phyloP scores from a whole-genome alignment of 2,113 vertebrate species.

The Chaetura pelagica region DNA sequence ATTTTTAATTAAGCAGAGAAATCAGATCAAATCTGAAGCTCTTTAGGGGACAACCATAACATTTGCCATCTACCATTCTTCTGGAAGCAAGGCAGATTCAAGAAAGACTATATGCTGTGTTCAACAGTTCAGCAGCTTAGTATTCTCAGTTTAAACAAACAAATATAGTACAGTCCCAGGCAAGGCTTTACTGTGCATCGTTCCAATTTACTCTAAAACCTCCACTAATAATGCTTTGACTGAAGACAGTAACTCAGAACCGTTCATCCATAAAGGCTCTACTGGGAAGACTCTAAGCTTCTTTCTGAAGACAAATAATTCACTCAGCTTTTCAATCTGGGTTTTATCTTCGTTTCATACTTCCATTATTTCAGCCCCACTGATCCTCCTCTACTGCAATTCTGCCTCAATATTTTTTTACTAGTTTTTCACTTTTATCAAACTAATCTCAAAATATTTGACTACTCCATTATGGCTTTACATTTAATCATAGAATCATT shows the following conservation, averaged over 20 bases:
- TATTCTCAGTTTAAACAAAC: not conserved
- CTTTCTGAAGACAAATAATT: conserved; percentile 2
- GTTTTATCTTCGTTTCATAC: not conserved
- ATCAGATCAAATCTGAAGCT: not conserved
- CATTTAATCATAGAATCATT: not conserved
- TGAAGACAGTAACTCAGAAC: not conserved
- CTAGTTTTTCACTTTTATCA: not conserved
- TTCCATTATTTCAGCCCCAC: not conserved
- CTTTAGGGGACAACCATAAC: not conserved
- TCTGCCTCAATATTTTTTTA: not conserved
- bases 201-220: not conserved
- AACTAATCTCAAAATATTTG: not conserved
- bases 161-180: not conserved
- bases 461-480: not conserved
- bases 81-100: not conserved
- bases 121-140: not conserved
- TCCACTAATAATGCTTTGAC: not conserved
- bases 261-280: not conserved
- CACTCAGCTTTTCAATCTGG: not conserved
- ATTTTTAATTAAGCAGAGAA: not conserved
- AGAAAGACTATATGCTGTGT: not conserved
- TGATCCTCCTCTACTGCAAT: not conserved
- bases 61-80: not conserved
- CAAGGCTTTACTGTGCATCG: not conserved
- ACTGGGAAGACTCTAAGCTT: not conserved